phyloP scores from a whole-genome alignment of 2,113 vertebrate genomes.

The Corythornis cristatus region DNA sequence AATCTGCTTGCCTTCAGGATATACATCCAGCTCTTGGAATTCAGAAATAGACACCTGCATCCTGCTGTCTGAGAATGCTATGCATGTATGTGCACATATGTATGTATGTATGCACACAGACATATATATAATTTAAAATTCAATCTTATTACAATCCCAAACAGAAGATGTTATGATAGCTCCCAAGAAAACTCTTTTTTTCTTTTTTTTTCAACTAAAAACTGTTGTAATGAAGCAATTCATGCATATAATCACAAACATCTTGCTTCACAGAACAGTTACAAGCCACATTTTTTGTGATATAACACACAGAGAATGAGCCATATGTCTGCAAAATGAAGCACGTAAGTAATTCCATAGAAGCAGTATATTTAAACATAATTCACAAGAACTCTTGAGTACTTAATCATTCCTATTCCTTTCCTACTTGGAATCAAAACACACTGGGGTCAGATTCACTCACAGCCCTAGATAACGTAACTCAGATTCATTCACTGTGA shows the following conservation, averaged over 20 bases:
- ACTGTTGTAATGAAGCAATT: neutral
- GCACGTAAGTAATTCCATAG: neutral
- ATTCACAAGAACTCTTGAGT: neutral
- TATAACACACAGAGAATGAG: neutral
- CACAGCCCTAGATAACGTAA: neutral
- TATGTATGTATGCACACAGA: neutral
- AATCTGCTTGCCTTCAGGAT: neutral
- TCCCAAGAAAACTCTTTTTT: neutral
- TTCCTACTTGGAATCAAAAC: neutral
- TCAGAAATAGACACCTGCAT: neutral
- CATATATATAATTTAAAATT: neutral
- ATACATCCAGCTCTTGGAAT: neutral
- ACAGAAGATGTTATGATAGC: neutral
- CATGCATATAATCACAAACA: neutral
- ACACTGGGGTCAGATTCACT: neutral
- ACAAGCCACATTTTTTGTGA: neutral
- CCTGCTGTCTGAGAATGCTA: neutral
- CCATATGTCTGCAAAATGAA: neutral
- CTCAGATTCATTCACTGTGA: neutral
- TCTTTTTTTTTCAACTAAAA: neutral
- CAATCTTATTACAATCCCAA: neutral
- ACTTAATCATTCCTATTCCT: neutral
- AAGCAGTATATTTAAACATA: neutral
- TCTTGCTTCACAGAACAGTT: neutral
- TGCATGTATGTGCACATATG: fast-evolving